These are phyloP conservation scores for Dysdera silvatica DNA, from an alignment of 1,140 invertebrate genomes.

Conservation along the genomic window DNA sequence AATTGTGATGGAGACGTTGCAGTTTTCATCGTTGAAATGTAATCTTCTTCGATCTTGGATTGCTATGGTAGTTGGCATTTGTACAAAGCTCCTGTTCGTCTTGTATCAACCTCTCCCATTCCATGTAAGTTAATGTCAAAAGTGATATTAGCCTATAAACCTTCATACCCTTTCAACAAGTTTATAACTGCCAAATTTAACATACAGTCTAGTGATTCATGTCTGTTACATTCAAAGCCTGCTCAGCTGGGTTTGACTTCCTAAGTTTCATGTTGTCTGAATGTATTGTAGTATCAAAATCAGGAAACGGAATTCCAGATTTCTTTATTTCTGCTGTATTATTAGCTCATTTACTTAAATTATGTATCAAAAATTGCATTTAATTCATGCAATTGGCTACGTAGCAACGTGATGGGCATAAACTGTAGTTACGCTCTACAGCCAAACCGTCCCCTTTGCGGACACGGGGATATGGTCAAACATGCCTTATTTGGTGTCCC, in stretches of 20 bases:
- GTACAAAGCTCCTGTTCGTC: neutral
- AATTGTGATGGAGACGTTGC: constrained; percentile 23
- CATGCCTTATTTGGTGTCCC: no score
- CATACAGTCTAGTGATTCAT: neutral
- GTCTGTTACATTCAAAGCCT: neutral
- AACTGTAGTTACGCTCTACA: no score
- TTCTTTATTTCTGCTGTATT: no score
- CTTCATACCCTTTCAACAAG: neutral
- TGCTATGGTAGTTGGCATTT: constrained; percentile 1
- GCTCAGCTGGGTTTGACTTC: neutral
- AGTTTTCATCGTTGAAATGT: constrained; percentile 12
- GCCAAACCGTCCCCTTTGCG: no score
- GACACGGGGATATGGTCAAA: no score
- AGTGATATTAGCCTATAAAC: neutral
- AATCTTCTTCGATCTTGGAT: constrained; percentile 2
- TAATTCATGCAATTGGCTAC: no score
- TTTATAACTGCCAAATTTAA: neutral
- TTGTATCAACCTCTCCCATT: neutral
- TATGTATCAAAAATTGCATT: no score
- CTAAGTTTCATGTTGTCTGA: no score
- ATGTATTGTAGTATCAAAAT: no score
- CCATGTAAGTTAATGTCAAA: neutral
- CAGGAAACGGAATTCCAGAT: no score
- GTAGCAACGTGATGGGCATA: no score
- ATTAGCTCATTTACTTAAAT: no score